These are phyloP conservation scores for Choloepus hoffmanni DNA, from an alignment of 2,113 vertebrate genomes.

Conservation along the genomic window DNA sequence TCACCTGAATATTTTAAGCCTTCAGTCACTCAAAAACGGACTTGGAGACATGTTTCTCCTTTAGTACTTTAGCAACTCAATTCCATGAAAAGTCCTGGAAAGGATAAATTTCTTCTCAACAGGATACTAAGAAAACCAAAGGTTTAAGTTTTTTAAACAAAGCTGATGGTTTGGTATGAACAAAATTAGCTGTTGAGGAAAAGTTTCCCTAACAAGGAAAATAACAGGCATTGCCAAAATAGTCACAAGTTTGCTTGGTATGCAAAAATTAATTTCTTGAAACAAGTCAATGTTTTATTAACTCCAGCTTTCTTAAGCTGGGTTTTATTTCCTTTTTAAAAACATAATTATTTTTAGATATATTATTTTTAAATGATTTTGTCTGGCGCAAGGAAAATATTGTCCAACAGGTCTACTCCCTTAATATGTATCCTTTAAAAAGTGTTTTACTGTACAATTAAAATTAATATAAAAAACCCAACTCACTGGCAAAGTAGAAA, in stretches of 20 bases:
- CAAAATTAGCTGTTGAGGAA: not conserved
- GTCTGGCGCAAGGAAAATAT: conserved; percentile 86
- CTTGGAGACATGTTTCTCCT: not conserved
- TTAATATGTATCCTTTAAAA: conserved; percentile 86
- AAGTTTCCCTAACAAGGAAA: conserved; percentile 52
- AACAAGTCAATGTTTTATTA: conserved; percentile 64
- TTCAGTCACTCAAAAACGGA: conserved; percentile 16
- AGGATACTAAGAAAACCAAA: not conserved
- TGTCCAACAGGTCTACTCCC: conserved; percentile 85
- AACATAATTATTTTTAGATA: conserved; percentile 52
- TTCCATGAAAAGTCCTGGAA: not conserved
- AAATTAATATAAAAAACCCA: conserved; percentile 91
- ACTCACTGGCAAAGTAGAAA: conserved; percentile 94
- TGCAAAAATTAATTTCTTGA: conserved; percentile 78
- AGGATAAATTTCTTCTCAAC: conserved; percentile 14
- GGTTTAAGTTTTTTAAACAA: not conserved
- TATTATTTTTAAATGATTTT: conserved; percentile 77
- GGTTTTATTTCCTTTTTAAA: conserved; percentile 51
- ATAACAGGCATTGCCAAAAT: conserved; percentile 21
- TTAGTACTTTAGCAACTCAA: not conserved
- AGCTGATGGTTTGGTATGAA: conserved; percentile 14
- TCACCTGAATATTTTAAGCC: not conserved
- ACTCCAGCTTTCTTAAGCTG: conserved; percentile 73
- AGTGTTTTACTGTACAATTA: conserved; percentile 87
- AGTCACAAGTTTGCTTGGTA: conserved; percentile 72